A percentile compares a stretch with the other conserved stretches of the same genome.
phyloP scores from a whole-genome alignment of 2,797 vertebrate genomes.

The Petrocephalus sullivani region DNA sequence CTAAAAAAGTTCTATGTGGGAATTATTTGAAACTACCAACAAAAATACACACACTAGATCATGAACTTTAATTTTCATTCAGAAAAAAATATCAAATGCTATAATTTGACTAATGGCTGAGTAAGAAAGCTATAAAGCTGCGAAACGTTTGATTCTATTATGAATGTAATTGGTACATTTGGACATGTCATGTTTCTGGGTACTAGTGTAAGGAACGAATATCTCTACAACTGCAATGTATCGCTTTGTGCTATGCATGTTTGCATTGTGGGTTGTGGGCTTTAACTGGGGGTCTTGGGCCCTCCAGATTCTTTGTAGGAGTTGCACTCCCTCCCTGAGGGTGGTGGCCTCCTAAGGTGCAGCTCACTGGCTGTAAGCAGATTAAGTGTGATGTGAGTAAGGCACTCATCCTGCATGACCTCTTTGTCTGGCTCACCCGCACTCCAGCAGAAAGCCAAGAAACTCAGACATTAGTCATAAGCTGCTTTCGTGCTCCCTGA shows the following conservation, averaged over 20 bases:
- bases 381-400: conserved; percentile 44
- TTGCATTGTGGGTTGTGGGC: background rate
- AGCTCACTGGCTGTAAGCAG: conserved; percentile 51
- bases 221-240: background rate
- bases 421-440: conserved; percentile 59
- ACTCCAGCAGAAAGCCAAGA: background rate
- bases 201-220: background rate
- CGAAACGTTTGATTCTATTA: background rate
- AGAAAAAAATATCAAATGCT: background rate
- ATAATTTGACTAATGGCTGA: background rate
- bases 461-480: background rate
- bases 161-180: background rate
- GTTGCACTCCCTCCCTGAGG: conserved; percentile 8
- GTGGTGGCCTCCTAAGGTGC: conserved; percentile 16
- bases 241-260: background rate
- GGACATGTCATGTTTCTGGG: background rate
- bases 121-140: background rate
- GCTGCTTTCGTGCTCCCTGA: background rate
- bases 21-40: background rate
- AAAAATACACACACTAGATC: background rate
- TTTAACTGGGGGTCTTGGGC: background rate
- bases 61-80: background rate
- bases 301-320: background rate
- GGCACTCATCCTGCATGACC: conserved; percentile 56
- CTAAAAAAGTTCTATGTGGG: background rate